Evolutionary conservation across 1,140 invertebrate genomes (phyloP), one percentile per base, ranked within the genome.

Genomic region (Diorhabda sublineata): DNA sequence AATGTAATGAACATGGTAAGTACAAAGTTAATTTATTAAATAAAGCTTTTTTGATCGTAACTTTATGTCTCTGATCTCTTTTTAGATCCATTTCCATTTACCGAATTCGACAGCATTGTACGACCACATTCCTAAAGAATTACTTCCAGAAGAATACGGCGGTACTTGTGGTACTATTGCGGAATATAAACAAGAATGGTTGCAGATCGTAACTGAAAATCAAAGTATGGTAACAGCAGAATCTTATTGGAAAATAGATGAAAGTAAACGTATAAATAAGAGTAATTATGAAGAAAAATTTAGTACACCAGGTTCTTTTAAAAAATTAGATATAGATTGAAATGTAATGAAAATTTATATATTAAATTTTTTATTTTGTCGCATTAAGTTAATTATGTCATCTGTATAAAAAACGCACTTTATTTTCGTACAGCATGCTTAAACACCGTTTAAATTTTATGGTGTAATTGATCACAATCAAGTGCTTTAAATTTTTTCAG

Each of bases 131-230:
- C 85, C 88, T 0, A 82, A 81, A 70, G 84, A 87, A 3, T 75
- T 90, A n/a, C 76, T 91, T 44, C 89, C 89, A 0, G 80, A 83
- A 9, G 89, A 91, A 75, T 89, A 88, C 66, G 89, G 89, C 5
- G 89, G 89, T 4, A 81, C 82, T 41, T 84, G 83, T 2, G 87
- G 87, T 7, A 77, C 87, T n/a, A 82, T 83, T 4, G 80, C 83
- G 59, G 73, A 77, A 43, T 81, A 89, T 52, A 88, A 88, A 73
- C 74, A 81, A 3, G 76, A 85, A 66, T 87, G 85, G 81, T 81
- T 85, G 5, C 60, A 77, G 70, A 70, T 74, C 47, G 64, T 84
- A 45, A 11, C 72, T 3, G 26, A 26, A 26, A 26, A 26, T 2
- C 26, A 26, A 26, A 26, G 26, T 26, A 26, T 26, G 26, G 26